Evolutionary conservation across 2,113 vertebrate species (phyloP).

Genomic region (Ranitomeya variabilis): DNA sequence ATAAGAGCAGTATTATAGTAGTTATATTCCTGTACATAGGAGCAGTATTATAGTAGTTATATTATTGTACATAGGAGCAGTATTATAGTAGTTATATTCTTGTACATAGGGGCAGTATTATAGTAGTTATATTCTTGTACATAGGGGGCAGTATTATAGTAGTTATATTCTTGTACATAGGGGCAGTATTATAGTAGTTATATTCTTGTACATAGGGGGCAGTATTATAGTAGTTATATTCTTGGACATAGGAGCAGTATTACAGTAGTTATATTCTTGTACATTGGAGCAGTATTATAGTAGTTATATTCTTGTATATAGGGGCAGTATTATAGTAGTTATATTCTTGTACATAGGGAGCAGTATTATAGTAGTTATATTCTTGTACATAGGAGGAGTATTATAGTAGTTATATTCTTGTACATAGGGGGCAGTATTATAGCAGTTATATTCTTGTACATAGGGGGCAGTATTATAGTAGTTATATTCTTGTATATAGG

Average conservation of each 20-base stretch:
- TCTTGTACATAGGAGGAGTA: too few relatives aligned
- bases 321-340: background rate
- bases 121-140: background rate
- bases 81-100: background rate
- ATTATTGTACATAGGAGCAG: background rate
- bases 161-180: background rate
- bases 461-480: background rate
- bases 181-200: background rate
- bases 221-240: slow-evolving; percentile 22
- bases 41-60: background rate
- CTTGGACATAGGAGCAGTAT: background rate
- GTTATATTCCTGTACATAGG: background rate
- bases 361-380: background rate
- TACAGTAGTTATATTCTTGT: background rate
- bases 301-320: background rate
- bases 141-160: background rate
- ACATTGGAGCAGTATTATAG: background rate
- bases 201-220: background rate
- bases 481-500: background rate
- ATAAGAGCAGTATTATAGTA: background rate
- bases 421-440: background rate
- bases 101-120: too few relatives aligned
- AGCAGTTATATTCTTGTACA: background rate
- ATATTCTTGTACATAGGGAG: background rate
- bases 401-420: background rate